Evolutionary conservation across 2,113 vertebrate genomes (phyloP).

Genomic region (rabbit (Oryctolagus cuniculus)): mOryCun1.1 NC_091434.1:95100001-95100500

Average conservation of each 20-base stretch:
- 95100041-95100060: conserved; percentile 77
- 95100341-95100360: conserved; percentile 86
- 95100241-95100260: conserved; percentile 86
- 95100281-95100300: conserved; percentile 88
- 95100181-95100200: conserved; percentile 87
- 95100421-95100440: conserved; percentile 82
- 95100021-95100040: conserved; percentile 77
- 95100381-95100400: conserved; percentile 85
- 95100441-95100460: conserved; percentile 75
- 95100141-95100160: conserved; percentile 87
- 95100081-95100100: conserved; percentile 72
- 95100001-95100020: conserved; percentile 76
- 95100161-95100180: conserved; percentile 86
- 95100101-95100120: conserved; percentile 69
- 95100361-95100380: conserved; percentile 83
- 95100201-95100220: conserved; percentile 86
- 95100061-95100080: conserved; percentile 72
- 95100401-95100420: conserved; percentile 79
- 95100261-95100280: conserved; percentile 87
- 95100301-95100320: conserved; percentile 86
- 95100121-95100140: conserved; percentile 79
- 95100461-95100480: conserved; percentile 79
- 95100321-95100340: conserved; percentile 89
- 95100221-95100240: conserved; percentile 88
- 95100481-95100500: conserved; percentile 73